phyloP scores from a whole-genome alignment of 2,797 vertebrate genomes.

The Craterocephalus amniculus region DNA sequence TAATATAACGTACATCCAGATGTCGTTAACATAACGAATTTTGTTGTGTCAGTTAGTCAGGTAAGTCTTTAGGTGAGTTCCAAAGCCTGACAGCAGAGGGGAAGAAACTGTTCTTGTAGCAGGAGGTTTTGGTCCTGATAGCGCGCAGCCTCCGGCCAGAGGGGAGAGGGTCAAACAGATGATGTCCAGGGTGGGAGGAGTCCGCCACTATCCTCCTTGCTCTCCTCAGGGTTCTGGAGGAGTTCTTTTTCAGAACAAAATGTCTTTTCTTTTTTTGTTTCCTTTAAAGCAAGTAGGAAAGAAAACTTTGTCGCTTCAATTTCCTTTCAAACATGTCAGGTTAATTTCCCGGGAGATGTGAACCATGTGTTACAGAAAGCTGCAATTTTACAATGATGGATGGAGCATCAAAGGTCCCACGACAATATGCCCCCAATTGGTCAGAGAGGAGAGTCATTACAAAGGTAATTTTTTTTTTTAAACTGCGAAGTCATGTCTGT shows the following conservation, averaged over 20 bases:
- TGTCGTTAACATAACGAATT: too few relatives aligned
- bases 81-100: too few relatives aligned
- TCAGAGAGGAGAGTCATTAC: slow-evolving; percentile 7
- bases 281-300: neutral
- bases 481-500: neutral
- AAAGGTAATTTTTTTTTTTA: neutral
- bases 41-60: too few relatives aligned
- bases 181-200: too few relatives aligned
- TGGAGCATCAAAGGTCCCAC: slow-evolving; percentile 9
- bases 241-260: slow-evolving; percentile 23
- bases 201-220: too few relatives aligned
- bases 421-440: slow-evolving; percentile 20
- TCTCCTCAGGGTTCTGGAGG: too few relatives aligned
- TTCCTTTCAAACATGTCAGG: slow-evolving; percentile 22
- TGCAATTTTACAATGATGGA: slow-evolving; percentile 29
- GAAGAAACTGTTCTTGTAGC: too few relatives aligned
- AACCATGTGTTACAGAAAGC: slow-evolving; percentile 24
- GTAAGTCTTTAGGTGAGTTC: too few relatives aligned
- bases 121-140: too few relatives aligned
- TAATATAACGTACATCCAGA: too few relatives aligned
- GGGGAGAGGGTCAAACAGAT: too few relatives aligned
- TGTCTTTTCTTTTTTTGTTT: neutral
- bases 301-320: slow-evolving; percentile 20
- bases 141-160: too few relatives aligned
- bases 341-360: slow-evolving; percentile 56